Evolutionary conservation across 2,797 vertebrate genomes (phyloP).

Genomic region (Fringilla coelebs): DNA sequence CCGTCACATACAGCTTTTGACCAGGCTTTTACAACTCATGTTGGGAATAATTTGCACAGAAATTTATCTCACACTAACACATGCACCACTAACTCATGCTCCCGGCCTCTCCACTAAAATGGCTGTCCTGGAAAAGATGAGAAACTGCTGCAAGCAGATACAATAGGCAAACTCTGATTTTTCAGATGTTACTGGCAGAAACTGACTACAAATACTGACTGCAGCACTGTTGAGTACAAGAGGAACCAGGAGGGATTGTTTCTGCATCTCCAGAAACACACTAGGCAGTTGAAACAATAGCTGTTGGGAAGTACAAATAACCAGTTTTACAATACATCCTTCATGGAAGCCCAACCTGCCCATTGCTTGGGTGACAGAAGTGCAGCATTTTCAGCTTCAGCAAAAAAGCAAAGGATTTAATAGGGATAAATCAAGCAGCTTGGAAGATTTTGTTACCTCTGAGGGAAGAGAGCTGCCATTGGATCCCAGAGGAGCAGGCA

Average conservation of each 20-base stretch:
- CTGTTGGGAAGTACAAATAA: neutral
- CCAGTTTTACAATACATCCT: neutral
- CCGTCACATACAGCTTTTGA: neutral
- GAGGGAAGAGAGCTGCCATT: neutral
- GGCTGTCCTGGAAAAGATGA: neutral
- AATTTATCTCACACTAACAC: neutral
- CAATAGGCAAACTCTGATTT: neutral
- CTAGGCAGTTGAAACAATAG: neutral
- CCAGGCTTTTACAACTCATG: neutral
- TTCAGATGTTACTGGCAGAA: neutral
- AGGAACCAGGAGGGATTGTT: neutral
- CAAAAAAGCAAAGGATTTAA: neutral
- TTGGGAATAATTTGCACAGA: neutral
- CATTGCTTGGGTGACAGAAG: neutral
- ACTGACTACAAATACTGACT: neutral
- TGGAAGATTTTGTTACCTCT: neutral
- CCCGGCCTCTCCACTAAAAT: neutral
- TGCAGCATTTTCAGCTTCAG: neutral
- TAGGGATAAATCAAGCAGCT: neutral
- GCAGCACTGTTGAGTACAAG: neutral
- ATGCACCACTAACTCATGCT: neutral
- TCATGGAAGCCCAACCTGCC: neutral
- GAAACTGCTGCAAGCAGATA: neutral
- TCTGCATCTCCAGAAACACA: neutral
- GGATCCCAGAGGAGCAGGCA: neutral